Conservation (phyloP, 2,888 invertebrate genomes). For the Leptopilina drosophilae region DNA sequence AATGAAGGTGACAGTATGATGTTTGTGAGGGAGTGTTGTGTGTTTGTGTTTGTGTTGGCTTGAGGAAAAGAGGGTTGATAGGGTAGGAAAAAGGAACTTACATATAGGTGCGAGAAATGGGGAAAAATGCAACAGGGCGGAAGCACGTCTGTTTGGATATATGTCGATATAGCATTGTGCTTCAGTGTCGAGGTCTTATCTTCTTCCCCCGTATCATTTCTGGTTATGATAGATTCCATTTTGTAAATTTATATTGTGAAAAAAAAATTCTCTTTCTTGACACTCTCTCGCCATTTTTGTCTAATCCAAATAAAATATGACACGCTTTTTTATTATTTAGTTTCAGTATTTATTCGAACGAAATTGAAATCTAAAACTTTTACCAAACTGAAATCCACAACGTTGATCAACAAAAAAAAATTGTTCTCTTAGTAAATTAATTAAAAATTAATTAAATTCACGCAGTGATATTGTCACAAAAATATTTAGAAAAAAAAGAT, state of each 20-base stretch:
- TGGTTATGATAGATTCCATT: slow-evolving; percentile 6
- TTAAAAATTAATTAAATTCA: too few relatives aligned
- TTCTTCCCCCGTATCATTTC: slow-evolving; percentile 57
- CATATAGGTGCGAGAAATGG: slow-evolving; percentile 52
- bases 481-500: too few relatives aligned
- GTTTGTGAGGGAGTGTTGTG: background rate
- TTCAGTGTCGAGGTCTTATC: slow-evolving; percentile 54
- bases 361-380: too few relatives aligned
- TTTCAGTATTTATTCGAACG: too few relatives aligned
- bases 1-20: slow-evolving; percentile 19
- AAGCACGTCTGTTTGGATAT: slow-evolving; percentile 56
- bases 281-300: background rate
- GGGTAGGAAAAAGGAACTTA: slow-evolving; percentile 31
- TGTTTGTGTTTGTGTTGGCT: background rate
- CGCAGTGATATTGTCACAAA: too few relatives aligned
- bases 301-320: background rate
- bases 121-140: slow-evolving; percentile 64
- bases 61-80: slow-evolving; percentile 33
- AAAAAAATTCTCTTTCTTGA: background rate
- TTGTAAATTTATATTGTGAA: background rate
- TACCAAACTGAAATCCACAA: too few relatives aligned
- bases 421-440: too few relatives aligned
- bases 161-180: slow-evolving; percentile 60
- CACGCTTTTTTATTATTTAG: too few relatives aligned
- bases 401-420: too few relatives aligned